Base-by-base conservation (phyloP, 2,113 vertebrate species). In the Ochotona princeps region DNA sequence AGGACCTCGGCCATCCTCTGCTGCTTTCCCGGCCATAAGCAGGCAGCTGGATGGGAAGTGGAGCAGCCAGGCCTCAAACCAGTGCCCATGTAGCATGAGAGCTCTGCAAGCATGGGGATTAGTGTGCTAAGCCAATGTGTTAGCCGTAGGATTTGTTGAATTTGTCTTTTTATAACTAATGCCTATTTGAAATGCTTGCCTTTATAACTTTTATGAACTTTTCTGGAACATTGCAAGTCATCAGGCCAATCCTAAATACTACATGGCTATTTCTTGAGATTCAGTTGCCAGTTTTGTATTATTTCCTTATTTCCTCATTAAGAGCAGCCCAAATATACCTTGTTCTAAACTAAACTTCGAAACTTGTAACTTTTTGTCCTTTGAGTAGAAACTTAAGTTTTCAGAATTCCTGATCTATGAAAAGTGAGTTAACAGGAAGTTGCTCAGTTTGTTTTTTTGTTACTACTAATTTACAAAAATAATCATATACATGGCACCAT, bases 281-380 rank as follows among this genome's bases (percentile, higher is more conserved):
- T 74, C 72, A 49, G 26, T 87, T 78, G 13, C 28, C 70, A 65
- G 30, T 94, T 95, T 92, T 73, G 47, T 80, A 10, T 21, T 57
- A 1, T 94, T 95, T 95, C 3, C 25, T 76, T 90, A 78, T 79
- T 83, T 83, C 74, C 94, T 92, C 38, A 83, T 90, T 82, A 63
- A 82, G 83, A 93, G 57, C 11, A 83, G 25, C 66, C 32, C 30
- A 75, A 3, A 67, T 78, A 70, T 49, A 85, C 44, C n/a, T 87
- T 85, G 67, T 90, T 82, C 66, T 83, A 32, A 88, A 92, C 83
- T 91, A 70, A 82, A 76, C 13, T 73, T 83, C 83, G 26, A 93
- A 57, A 90, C 85, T 89, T 96, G 70, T 89, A 20, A 87, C 76
- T 6, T 65, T 23, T 25, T 79, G 1, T 72, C 35, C 35, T 60